phyloP scores from a whole-genome alignment of 2,113 vertebrate genomes.

The Sylvicapra grimmia region DNA sequence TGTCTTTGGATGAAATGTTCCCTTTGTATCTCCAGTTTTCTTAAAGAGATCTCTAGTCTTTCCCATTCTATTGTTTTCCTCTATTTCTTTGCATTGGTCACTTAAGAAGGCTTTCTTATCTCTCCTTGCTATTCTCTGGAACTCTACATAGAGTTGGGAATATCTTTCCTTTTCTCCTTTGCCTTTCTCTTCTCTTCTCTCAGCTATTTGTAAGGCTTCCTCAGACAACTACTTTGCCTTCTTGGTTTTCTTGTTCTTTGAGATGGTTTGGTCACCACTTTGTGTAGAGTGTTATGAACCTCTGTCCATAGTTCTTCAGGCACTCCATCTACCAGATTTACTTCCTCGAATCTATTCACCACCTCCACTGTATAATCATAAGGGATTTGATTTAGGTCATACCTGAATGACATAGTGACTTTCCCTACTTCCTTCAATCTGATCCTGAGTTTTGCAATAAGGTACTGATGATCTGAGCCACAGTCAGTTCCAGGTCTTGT shows the following conservation, averaged over 20 bases:
- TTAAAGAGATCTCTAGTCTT: background rate
- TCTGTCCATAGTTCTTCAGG: background rate
- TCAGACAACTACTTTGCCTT: background rate
- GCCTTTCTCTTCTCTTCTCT: background rate
- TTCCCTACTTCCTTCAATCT: background rate
- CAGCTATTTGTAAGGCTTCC: background rate
- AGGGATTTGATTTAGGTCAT: background rate
- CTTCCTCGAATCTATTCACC: background rate
- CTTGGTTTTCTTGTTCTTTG: background rate
- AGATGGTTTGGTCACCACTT: background rate
- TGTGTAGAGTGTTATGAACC: background rate
- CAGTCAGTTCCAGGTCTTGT: background rate
- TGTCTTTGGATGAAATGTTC: background rate
- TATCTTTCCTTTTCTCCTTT: background rate
- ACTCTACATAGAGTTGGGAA: background rate
- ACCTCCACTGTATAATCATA: background rate
- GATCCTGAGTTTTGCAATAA: background rate
- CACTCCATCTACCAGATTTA: background rate
- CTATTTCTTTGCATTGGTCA: background rate
- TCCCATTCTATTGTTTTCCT: background rate
- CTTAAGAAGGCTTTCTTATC: background rate
- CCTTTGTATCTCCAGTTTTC: background rate
- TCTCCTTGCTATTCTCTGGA: background rate
- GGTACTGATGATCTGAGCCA: background rate
- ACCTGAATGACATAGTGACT: background rate